Base-by-base conservation (phyloP, 2,113 vertebrate genomes). In the Mandrillus leucophaeus region DNA sequence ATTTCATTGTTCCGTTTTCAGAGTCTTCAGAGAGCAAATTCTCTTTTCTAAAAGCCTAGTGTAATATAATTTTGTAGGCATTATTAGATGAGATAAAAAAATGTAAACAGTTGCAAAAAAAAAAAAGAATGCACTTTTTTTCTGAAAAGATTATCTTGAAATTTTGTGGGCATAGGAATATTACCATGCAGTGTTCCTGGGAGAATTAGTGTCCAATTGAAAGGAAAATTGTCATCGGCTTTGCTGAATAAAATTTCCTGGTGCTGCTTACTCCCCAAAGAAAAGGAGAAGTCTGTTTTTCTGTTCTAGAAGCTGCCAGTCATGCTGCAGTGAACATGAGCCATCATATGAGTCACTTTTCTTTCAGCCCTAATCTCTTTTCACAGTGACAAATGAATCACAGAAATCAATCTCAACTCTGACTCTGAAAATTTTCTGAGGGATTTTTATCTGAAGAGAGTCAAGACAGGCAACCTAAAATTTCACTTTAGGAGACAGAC, bases 281-380 rank as follows among this genome's bases (percentile, higher is more conserved):
- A 82, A 96, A 95, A 40, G 92, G 78, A 78, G 45, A 97, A 97
- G 72, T 66, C 82, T 73, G 40, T 93, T 96, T 98, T 55, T 97
- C 95, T 98, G 88, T 88, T 95, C 96, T 98, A 88, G 83, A 97
- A 94, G 90, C 96, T 94, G 95, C 95, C 98, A 98, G 98, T 97
- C 97, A 97, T 57, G 95, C 97, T 97, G 97, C 98, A 95, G 57
- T 96, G 97, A 98, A 80, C 95, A 95, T 22, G 73, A 97, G 94
- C 80, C 96, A 96, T 93, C 64, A 48, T 48, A 52, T 95, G 90
- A 98, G 91, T 98, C 92, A 96, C 96, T 98, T 86, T 86, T 97
- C 95, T 97, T 95, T 98, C 95, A 97, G 91, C 73, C 96, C 76
- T 98, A 97, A 98, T 98, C 97, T 98, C 97, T 98, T 86, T 94